Evolutionary conservation across 2,797 vertebrate species (phyloP).

Genomic region (Aphelocoma californica): DNA sequence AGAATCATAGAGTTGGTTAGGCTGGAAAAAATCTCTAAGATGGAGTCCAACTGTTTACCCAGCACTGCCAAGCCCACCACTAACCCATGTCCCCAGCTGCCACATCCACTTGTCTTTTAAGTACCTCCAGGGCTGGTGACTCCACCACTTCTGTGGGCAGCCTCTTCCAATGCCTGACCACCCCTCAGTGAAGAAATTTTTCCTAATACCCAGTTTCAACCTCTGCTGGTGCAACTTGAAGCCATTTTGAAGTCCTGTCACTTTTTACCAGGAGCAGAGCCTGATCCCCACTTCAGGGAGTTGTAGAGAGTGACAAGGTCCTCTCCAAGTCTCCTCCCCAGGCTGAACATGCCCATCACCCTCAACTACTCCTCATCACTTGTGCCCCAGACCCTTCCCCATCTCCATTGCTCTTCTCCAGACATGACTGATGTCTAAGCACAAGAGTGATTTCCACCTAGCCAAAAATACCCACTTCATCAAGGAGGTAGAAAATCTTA

Average conservation of each 20-base stretch:
- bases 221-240: neutral
- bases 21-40: neutral
- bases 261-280: neutral
- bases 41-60: neutral
- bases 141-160: neutral
- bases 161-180: neutral
- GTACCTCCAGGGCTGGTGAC: neutral
- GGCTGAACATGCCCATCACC: neutral
- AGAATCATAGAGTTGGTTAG: neutral
- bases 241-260: neutral
- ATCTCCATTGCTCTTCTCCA: neutral
- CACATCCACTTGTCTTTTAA: neutral
- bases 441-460: neutral
- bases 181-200: neutral
- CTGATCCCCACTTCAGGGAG: neutral
- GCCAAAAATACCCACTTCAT: neutral
- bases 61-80: neutral
- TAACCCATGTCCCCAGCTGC: rapidly evolving
- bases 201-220: neutral
- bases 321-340: neutral
- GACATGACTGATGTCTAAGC: neutral
- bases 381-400: neutral
- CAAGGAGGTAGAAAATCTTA: neutral
- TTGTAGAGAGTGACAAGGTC: neutral
- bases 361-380: neutral